Evolutionary conservation across 2,888 invertebrate genomes (phyloP).

Genomic region (Leuctra nigra): DNA sequence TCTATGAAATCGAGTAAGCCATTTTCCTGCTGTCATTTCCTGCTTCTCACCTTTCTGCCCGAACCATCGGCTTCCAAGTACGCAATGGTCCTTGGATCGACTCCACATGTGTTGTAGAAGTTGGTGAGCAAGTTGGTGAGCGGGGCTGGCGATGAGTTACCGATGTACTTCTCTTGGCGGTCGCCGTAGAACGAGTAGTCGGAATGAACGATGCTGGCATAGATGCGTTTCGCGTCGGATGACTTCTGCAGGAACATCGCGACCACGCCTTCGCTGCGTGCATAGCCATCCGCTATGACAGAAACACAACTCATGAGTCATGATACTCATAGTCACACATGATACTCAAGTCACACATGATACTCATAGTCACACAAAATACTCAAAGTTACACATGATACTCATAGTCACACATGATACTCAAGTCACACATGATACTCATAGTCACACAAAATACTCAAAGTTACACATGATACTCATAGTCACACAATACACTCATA

Average conservation of each 20-base stretch:
- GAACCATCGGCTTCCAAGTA: slow-evolving; percentile 82
- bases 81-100: slow-evolving; percentile 61
- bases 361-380: too few relatives aligned
- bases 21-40: too few relatives aligned
- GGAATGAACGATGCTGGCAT: slow-evolving; percentile 65
- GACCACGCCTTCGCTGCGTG: slow-evolving; percentile 43
- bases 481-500: too few relatives aligned
- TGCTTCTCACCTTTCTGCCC: slow-evolving; percentile 43
- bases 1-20: too few relatives aligned
- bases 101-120: slow-evolving; percentile 50
- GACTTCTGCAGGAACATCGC: slow-evolving; percentile 42
- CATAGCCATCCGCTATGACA: slow-evolving; percentile 41
- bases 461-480: too few relatives aligned
- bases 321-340: too few relatives aligned
- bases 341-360: too few relatives aligned
- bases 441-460: too few relatives aligned
- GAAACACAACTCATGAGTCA: too few relatives aligned
- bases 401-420: too few relatives aligned
- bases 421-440: too few relatives aligned
- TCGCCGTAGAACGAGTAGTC: slow-evolving; percentile 77
- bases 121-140: slow-evolving; percentile 38
- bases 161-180: slow-evolving; percentile 34
- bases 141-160: neutral
- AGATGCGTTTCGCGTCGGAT: slow-evolving; percentile 54
- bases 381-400: too few relatives aligned